phyloP scores from a whole-genome alignment of 2,888 invertebrate genomes.

The Epiblema foenella region DNA sequence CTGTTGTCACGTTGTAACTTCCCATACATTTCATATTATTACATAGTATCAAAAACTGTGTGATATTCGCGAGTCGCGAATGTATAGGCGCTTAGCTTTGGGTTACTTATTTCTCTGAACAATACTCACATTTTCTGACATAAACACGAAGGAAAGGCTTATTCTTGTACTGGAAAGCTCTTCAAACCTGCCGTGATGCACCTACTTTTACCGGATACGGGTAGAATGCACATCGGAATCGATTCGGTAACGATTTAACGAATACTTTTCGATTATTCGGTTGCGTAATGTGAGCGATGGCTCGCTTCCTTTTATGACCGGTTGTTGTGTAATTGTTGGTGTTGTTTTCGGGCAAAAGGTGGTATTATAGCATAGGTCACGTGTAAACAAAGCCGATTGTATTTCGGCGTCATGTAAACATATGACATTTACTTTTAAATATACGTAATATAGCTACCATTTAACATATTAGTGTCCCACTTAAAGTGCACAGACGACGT shows the following conservation, averaged over 20 bases:
- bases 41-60: background rate
- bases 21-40: background rate
- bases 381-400: background rate
- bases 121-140: background rate
- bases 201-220: slow-evolving; percentile 41
- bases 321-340: slow-evolving; percentile 40
- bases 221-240: slow-evolving; percentile 38
- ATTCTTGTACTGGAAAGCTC: background rate
- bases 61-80: no score
- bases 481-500: no score
- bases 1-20: background rate
- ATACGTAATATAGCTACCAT: no score
- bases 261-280: slow-evolving; percentile 42
- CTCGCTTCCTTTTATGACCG: slow-evolving; percentile 38
- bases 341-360: slow-evolving; percentile 10
- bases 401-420: no score
- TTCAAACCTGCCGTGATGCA: slow-evolving; percentile 20
- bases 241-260: slow-evolving; percentile 42
- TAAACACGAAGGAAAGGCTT: slow-evolving; percentile 2
- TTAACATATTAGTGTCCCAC: no score
- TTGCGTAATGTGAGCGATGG: slow-evolving; percentile 40
- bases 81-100: background rate
- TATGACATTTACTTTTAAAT: no score
- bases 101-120: background rate
- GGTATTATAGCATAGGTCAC: slow-evolving; percentile 22